Evolutionary conservation across 2,113 vertebrate species (phyloP), one percentile per base, ranked within the genome.

Genomic region (Leptosomus discolor): DNA sequence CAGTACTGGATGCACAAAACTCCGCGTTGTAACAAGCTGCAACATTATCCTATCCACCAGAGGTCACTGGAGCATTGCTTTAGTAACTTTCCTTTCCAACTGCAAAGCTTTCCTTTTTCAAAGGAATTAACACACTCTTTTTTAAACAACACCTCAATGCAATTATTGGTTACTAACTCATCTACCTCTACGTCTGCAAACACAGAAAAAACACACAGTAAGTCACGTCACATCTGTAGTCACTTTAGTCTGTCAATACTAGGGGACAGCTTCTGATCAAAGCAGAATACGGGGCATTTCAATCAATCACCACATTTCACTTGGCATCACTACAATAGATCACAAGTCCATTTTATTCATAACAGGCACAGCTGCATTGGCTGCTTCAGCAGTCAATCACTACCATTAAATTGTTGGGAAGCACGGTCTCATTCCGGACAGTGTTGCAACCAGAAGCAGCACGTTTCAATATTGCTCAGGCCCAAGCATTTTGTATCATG

Each of bases 21-120:
- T 37, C 16, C 17, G 21, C 5, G 34, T 0, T 81, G 34, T 26
- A 37, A 39, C 6, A 70, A 67, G 17, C 58, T n/a, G 77, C 41
- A 82, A 53, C 46, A 75, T 56, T 56, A 32, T 13, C 19, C 65
- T 73, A 77, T 90, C 98, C 98, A 98, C 96, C 96, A 98, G 98
- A 97, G 98, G 97, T 97, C 98, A 97, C 94, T 94, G 97, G 82
- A 97, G 95, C 37, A 94, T 54, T 91, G 93, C 73, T 24, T 80
- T 92, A 70, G 21, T 58, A 57, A 20, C 48, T 74, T 80, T 57
- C n/a, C 75, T 15, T 68, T 41, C 77, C 32, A 89, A 74, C 6
- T 34, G 27, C 23, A 70, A 56, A 48, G 18, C 15, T 51, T 68
- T 65, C 63, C 37, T 75, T 88, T 85, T 68, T 21, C 58, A 53